Base-by-base conservation (phyloP, 2,888 invertebrate genomes). In the Conomelus anceps region DNA sequence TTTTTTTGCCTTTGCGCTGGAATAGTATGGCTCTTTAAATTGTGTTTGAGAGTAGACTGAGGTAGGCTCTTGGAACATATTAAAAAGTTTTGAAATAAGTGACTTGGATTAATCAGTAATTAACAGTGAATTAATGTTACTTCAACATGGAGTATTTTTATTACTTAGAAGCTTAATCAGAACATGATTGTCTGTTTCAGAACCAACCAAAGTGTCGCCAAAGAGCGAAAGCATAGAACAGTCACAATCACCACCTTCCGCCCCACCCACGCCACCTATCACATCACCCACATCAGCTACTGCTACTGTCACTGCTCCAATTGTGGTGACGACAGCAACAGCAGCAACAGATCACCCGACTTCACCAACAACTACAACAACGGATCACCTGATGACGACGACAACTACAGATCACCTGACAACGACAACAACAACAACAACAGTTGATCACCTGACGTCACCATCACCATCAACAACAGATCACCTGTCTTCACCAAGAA, bases 151-250 rank as follows among this genome's bases (percentile, higher is more conserved):
- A n/a, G n/a, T n/a, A n/a, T n/a, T n/a, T 9, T 34, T 17, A 17
- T 34, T 1, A 34, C 4, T 34, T 17, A 4, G 13, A 34, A 34
- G 34, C 13, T 34, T 34, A 34, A 9, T 34, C 34, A 34, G 4
- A 34, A 9, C 13, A n/a, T 63, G 63, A n/a, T 20, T 63, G 17
- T 34, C 34, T 34, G 89, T 88, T 85, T 23, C 89, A 22, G 23
- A 84, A 22, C 86, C 23, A 63, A 29, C 22, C 34, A 89, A 89
- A 84, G 22, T 23, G 87, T 89, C 84, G 90, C 88, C 90, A 90
- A 89, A 84, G 91, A 90, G 91, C 90, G 86, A 90, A 89, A 63
- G 90, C 87, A 88, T 89, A 85, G 87, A 87, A 6, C 89, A 89
- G 23, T 29, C 34, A 85, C 88, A 86, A 87, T 22, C 22, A 63